These are phyloP conservation scores for Pantherophis alleghaniensis DNA, from an alignment of 2,797 vertebrate genomes.

Conservation along the genomic window DNA sequence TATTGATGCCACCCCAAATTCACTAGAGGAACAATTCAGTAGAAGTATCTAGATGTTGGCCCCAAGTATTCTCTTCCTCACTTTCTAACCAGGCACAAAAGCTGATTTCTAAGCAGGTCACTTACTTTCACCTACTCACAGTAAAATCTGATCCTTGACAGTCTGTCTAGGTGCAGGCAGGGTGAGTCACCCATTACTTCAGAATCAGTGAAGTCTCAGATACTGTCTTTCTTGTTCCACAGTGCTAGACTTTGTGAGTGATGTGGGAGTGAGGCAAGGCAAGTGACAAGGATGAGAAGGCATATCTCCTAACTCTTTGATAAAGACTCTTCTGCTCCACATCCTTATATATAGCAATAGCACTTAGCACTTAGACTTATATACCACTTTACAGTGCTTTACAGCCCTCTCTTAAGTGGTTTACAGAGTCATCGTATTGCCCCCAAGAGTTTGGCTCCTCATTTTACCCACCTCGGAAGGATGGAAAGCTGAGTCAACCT, in stretches of 20 bases:
- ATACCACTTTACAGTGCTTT: too few relatives aligned
- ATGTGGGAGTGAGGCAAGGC: not conserved
- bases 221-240: not conserved
- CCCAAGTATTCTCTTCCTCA: not conserved
- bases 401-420: too few relatives aligned
- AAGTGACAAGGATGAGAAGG: not conserved
- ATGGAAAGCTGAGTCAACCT: too few relatives aligned
- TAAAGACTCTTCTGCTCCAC: not conserved
- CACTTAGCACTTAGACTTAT: too few relatives aligned
- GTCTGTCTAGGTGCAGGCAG: not conserved
- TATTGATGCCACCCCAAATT: not conserved
- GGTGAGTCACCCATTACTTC: not conserved
- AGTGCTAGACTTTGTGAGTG: not conserved
- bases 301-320: not conserved
- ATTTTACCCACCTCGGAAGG: too few relatives aligned
- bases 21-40: not conserved
- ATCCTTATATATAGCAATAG: not conserved
- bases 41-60: not conserved
- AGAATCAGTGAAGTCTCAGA: not conserved
- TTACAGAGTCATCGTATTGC: too few relatives aligned
- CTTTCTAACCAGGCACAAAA: not conserved
- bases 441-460: too few relatives aligned
- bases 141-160: not conserved
- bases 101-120: not conserved
- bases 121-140: not conserved